Conservation (phyloP, 2,113 vertebrate species). For the Lepidothrix coronata region DNA sequence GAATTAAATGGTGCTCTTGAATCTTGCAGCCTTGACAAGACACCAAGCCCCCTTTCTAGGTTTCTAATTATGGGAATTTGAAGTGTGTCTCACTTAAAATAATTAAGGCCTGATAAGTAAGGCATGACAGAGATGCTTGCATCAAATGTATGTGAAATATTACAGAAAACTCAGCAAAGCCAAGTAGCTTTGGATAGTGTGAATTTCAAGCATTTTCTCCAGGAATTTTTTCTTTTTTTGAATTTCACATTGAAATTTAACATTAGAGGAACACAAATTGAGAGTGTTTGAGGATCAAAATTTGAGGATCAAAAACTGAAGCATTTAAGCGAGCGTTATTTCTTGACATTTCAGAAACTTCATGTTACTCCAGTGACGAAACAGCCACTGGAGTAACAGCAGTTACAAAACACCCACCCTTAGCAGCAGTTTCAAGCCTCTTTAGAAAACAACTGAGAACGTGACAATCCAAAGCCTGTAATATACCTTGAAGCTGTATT, state of each 20-base stretch:
- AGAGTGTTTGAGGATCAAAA: background rate
- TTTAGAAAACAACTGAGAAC: background rate
- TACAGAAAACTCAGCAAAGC: background rate
- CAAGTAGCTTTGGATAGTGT: background rate
- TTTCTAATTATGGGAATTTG: background rate
- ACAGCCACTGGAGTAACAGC: too few species aligned
- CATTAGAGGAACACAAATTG: background rate
- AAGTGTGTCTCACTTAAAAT: background rate
- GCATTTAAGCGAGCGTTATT: background rate
- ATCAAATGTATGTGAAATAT: rapidly evolving
- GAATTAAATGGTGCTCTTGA: rapidly evolving
- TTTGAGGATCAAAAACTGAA: background rate
- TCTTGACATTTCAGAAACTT: background rate
- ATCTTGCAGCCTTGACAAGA: rapidly evolving
- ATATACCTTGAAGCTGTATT: background rate
- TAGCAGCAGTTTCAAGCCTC: background rate
- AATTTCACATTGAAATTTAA: background rate
- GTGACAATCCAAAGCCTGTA: background rate
- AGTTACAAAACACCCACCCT: too few species aligned
- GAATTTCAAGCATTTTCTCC: background rate
- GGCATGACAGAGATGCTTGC: rapidly evolving
- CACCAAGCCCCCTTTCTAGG: background rate
- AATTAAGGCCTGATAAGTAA: background rate
- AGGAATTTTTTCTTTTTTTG: background rate
- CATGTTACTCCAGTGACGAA: background rate